phyloP scores from a whole-genome alignment of 2,797 vertebrate species.

The Muscicapa striata region DNA sequence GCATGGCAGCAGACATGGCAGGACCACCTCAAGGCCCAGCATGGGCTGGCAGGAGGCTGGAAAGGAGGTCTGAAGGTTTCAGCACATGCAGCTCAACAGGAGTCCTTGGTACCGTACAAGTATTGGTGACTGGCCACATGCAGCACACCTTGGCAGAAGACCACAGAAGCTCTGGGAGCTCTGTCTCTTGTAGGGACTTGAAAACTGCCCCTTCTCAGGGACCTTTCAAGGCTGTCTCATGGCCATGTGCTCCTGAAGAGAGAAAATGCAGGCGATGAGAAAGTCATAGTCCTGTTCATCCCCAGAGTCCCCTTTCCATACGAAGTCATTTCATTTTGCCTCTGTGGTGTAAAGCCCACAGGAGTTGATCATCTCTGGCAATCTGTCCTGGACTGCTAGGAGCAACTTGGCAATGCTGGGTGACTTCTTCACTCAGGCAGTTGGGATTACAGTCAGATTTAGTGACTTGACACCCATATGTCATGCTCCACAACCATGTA shows the following conservation, averaged over 20 bases:
- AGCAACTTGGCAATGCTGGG: not conserved
- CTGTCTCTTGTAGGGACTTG: not conserved
- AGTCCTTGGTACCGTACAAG: not conserved
- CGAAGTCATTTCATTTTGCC: not conserved
- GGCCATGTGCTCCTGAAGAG: not conserved
- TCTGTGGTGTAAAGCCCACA: not conserved
- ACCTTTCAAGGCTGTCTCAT: not conserved
- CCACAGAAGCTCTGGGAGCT: not conserved
- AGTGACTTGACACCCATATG: not conserved
- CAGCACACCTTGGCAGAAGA: fast-evolving
- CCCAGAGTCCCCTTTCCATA: not conserved
- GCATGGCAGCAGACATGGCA: not conserved
- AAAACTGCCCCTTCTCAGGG: not conserved
- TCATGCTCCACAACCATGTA: fast-evolving
- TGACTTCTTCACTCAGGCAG: not conserved
- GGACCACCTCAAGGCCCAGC: not conserved
- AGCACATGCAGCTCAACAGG: not conserved
- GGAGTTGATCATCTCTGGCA: not conserved
- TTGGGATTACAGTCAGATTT: not conserved
- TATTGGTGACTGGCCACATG: not conserved
- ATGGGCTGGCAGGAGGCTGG: not conserved
- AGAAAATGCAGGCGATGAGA: not conserved
- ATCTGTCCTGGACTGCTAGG: not conserved
- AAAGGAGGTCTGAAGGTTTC: not conserved
- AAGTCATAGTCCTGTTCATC: not conserved